Base-by-base conservation (phyloP, 2,888 invertebrate genomes). In the Melipona bicolor region DNA sequence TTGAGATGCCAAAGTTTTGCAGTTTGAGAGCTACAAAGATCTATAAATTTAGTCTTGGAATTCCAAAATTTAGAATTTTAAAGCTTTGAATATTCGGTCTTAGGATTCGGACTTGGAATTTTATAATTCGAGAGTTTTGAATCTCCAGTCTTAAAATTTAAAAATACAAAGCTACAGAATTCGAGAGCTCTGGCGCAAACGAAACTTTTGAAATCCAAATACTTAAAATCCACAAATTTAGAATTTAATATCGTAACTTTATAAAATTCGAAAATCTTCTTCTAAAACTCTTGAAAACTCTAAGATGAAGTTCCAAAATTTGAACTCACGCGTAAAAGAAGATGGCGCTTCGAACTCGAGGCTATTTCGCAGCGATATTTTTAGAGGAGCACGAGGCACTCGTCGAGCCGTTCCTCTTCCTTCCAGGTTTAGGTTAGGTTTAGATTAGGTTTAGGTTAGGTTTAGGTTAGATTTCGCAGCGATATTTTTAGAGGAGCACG, bases 321-420 rank as follows among this genome's bases (percentile, higher is more conserved):
- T 36, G 5, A 6, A 24, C 24, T 24, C 24, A 24, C 19, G 13
- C 27, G 19, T 3, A 24, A 61, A 21, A 5, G 21, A 15, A 49
- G 27, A 56, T 5, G 52, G 36, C 17, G 73, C 36, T 19, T 21
- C n/a, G 24, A 74, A 36, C n/a, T 2, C 36, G 52, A 11, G 43
- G 65, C 43, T n/a, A 54, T 72, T 72, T 50, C 72, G 21, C 71
- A 24, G 74, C 54, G 65, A 27, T 27, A 27, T 27, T 27, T 27
- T 27, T 27, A 27, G 27, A 27, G 27, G 71, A 83, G 74, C 74
- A 69, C 24, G 49, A 71, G 64, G 24, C 52, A 36, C 11, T 17
- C 27, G 43, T 75, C 80, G 80, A 36, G 19, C 4, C 61, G 54
- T 75, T 72, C 32, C 32, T 72, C 69, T 74, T 73, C 50, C 21